Percentiles rank a stretch among this genome's conserved stretches.
These are phyloP conservation scores for Pandemis heparana DNA, from an alignment of 2,888 invertebrate genomes.

Conservation along the genomic window DNA sequence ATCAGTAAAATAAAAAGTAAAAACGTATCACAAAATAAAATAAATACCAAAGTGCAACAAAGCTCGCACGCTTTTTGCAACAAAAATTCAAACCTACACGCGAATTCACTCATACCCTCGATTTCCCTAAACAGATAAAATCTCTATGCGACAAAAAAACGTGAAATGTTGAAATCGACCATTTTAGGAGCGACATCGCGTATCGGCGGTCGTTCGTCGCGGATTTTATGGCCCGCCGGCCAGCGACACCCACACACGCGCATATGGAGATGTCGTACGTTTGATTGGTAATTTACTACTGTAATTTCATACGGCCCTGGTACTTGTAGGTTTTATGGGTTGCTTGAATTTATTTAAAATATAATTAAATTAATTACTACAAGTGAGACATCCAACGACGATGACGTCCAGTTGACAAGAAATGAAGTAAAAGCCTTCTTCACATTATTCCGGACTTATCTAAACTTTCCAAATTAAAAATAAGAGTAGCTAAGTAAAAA, in stretches of 20 bases:
- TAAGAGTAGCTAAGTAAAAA: too few species aligned
- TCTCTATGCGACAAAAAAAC: slow-evolving; percentile 34
- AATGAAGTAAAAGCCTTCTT: too few species aligned
- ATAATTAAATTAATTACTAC: background rate
- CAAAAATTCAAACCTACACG: slow-evolving; percentile 38
- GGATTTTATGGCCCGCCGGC: slow-evolving; percentile 45
- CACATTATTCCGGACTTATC: too few species aligned
- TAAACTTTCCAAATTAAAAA: too few species aligned
- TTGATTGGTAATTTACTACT: slow-evolving; percentile 42
- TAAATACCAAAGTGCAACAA: slow-evolving; percentile 18
- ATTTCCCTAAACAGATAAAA: slow-evolving; percentile 42
- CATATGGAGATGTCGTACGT: slow-evolving; percentile 38
- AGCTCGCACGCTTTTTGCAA: slow-evolving; percentile 26
- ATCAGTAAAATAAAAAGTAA: background rate
- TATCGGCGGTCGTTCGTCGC: slow-evolving; percentile 43
- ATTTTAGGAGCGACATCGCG: slow-evolving; percentile 45
- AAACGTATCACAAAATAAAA: background rate
- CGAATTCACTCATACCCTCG: slow-evolving; percentile 39
- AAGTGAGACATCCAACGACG: background rate
- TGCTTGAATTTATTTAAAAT: background rate
- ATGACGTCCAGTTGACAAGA: too few species aligned
- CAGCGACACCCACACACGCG: slow-evolving; percentile 44
- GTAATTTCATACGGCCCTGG: slow-evolving; percentile 37
- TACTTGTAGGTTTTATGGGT: slow-evolving; percentile 29
- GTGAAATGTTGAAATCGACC: slow-evolving; percentile 43